Base-by-base conservation (phyloP, 2,888 invertebrate species). In the Epirrhoe alternata region DNA sequence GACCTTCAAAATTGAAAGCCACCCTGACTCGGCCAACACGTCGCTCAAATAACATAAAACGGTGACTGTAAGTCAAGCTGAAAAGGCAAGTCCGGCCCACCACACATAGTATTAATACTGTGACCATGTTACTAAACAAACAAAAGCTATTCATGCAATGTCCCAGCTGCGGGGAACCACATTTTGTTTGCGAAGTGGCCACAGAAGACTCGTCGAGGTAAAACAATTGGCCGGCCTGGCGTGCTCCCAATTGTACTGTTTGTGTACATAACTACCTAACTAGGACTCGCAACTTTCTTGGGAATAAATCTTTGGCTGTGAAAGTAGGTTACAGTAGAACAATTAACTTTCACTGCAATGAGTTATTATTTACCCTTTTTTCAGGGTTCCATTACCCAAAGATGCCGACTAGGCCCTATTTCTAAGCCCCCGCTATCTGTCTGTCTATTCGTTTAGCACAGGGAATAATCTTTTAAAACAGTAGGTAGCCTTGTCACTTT, bases 211-310 rank as follows among this genome's bases (percentile, higher is more conserved):
- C 74, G 75, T 80, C 73, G 75, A 77, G 76, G 78, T 79, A 77
- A 82, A 83, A 82, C 82, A 84, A 84, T 83, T 77, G 82, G 68
- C 77, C 70, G 61, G 71, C 71, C 77, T 76, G 74, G 73, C 76
- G 59, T 65, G 61, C 64, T 54, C 57, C 74, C 67, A 67, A 65
- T 69, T 66, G 78, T 73, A 58, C 72, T 69, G 67, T 73, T 75
- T 59, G 61, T 73, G 64, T 62, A 24, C 24, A 24, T 24, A 24
- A 24, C 67, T 70, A 60, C 50, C 5, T 49, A 49, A 57, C 51
- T 59, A 61, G 60, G 17, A 50, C n/a, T 49, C 10, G 42, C 12
- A 10, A 42, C 47, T 47, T 47, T 47, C 14, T 16, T 16, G 6
- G 47, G 14, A 14, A 14, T 16, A 16, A 47, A 47, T 47, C 47